Base-by-base conservation (phyloP, 2,797 vertebrate species). In the Amniataba percoides region DNA sequence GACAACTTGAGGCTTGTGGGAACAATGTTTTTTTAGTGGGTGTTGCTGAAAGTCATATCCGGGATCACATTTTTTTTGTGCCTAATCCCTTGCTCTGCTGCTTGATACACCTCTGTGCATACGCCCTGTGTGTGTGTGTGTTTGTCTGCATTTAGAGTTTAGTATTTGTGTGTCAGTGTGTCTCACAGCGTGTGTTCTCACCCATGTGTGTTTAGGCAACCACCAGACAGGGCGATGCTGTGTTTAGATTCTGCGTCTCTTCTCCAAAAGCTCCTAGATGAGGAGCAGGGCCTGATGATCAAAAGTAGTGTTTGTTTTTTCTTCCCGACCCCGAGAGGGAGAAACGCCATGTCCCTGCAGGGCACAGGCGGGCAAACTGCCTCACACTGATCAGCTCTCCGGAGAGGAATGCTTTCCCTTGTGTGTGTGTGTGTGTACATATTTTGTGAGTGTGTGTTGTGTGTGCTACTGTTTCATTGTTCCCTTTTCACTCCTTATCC, bases 371-470 rank as follows among this genome's bases (percentile, higher is more conserved):
- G 95, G 95, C 95, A 95, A 95, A 95, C 88, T 95, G 86, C 90
- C 91, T 95, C 93, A 91, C 87, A 65, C 94, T 95, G 95, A 97
- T 98, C 96, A 95, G 91, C 94, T 96, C 95, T 97, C 97, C 92
- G 93, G 95, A 96, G 96, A 95, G 96, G 86, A 87, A 91, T 60
- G 74, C 74, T 83, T 80, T 83, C 75, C 88, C 76, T 31, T 31
- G 27, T 31, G 27, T 31, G 23, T 58, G 73, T 88, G 81, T 88
- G 42, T 77, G 51, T 57, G 15, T 81, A 7, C 75, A 69, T 64
- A 23, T 72, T 57, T 79, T 82, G 52, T 84, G 60, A 59, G 52
- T 66, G 63, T 87, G 75, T 83, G 59, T 80, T 74, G 27, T 77
- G 64, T 83, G 82, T 69, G 74, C 67, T 59, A 52, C 77, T 85